These are phyloP conservation scores for Stictonetta naevosa DNA, from an alignment of 2,113 vertebrate genomes.

Conservation along the genomic window DNA sequence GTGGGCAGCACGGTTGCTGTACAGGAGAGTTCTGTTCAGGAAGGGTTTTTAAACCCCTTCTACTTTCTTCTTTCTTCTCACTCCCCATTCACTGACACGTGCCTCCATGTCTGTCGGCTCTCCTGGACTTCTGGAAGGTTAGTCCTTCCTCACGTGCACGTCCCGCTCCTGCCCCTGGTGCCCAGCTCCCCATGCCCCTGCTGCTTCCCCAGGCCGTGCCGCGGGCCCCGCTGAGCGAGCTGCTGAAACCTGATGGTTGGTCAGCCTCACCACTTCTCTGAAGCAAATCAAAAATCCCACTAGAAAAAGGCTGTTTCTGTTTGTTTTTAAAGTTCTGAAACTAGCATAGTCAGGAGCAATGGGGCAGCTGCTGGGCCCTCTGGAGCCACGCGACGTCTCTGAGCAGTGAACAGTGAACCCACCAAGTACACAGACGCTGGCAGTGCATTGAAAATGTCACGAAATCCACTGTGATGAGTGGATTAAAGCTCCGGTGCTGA, in stretches of 20 bases:
- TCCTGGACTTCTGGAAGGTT: accelerated
- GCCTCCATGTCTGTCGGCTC: not conserved
- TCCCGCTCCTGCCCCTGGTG: not conserved
- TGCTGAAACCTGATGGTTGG: not conserved
- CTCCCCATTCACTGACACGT: not conserved
- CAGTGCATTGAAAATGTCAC: accelerated
- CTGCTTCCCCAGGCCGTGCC: not conserved
- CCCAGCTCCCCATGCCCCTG: not conserved
- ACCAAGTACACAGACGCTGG: accelerated
- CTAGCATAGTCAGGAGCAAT: accelerated
- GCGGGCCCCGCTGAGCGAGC: not conserved
- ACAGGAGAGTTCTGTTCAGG: not conserved
- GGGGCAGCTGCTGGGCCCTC: not conserved
- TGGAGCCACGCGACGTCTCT: accelerated
- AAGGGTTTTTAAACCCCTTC: not conserved
- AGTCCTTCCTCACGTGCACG: not conserved
- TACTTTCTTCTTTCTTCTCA: not conserved
- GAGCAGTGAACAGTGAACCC: not conserved
- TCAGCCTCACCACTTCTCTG: not conserved
- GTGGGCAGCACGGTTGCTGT: accelerated
- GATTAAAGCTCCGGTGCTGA: not conserved
- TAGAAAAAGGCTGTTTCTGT: too few relatives aligned
- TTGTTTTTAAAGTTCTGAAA: not conserved
- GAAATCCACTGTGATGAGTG: accelerated
- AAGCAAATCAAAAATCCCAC: not conserved